Evolutionary conservation across 2,113 vertebrate genomes (phyloP).

Genomic region (Poecile atricapillus): DNA sequence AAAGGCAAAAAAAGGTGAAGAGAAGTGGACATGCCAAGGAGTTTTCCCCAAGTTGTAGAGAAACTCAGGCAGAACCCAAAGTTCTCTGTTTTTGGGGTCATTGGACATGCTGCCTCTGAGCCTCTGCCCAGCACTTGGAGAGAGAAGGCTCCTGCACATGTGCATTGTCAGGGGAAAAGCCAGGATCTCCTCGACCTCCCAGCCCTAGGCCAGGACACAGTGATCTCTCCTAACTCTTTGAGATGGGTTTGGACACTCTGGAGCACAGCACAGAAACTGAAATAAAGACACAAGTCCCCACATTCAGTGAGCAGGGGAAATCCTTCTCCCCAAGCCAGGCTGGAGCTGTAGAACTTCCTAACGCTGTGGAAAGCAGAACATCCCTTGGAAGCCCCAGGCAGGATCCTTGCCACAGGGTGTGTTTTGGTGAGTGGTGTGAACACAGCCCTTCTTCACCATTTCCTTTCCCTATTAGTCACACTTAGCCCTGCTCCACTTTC

Average conservation of each 20-base stretch:
- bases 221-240: not conserved
- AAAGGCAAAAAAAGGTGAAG: not conserved
- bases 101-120: not conserved
- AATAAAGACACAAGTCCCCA: not conserved
- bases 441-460: not conserved
- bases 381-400: not conserved
- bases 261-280: not conserved
- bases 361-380: not conserved
- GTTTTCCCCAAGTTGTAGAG: not conserved
- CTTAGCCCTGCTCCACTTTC: not conserved
- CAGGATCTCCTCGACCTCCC: fast-evolving
- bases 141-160: not conserved
- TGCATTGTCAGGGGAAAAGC: not conserved
- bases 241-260: not conserved
- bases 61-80: not conserved
- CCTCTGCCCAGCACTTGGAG: not conserved
- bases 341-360: not conserved
- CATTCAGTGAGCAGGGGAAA: not conserved
- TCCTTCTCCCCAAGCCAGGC: not conserved
- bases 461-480: not conserved
- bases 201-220: not conserved
- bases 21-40: not conserved
- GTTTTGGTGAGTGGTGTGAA: not conserved
- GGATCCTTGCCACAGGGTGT: not conserved
- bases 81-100: not conserved